Evolutionary conservation across 2,888 invertebrate species (phyloP).

Genomic region (Escarpia spicata): DNA sequence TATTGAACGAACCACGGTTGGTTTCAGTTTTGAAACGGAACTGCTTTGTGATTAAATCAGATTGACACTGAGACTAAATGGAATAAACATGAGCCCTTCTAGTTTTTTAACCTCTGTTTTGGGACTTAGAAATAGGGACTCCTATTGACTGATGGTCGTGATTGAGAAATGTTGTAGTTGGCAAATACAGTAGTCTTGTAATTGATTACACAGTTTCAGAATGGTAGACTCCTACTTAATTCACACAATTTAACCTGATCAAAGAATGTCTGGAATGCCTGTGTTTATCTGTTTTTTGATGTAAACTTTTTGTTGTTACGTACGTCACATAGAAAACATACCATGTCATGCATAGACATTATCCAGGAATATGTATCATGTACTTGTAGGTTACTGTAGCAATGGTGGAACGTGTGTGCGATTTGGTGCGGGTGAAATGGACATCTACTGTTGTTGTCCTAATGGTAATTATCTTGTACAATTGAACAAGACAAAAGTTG

Average conservation of each 20-base stretch:
- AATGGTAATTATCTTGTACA: neutral
- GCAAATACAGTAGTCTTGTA: neutral
- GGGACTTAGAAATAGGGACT: neutral
- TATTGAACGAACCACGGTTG: neutral
- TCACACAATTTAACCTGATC: neutral
- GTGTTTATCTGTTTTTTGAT: neutral
- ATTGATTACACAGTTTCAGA: neutral
- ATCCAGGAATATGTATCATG: neutral
- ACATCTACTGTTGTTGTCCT: constrained; percentile 25
- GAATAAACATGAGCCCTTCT: neutral
- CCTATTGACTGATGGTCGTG: neutral
- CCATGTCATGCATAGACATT: neutral
- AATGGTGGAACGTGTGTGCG: constrained; percentile 24
- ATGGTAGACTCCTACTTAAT: neutral
- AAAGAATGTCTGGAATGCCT: neutral
- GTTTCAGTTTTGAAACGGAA: neutral
- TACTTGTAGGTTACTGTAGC: constrained; percentile 21
- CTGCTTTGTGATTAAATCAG: neutral
- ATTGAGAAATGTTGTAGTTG: neutral
- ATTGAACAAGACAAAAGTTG: neutral
- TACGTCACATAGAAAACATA: neutral
- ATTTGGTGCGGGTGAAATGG: neutral
- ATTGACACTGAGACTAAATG: neutral
- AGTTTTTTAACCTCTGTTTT: neutral
- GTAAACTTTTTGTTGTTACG: neutral